Conservation (phyloP, 2,113 vertebrate genomes). For the Parotia lawesii region DNA sequence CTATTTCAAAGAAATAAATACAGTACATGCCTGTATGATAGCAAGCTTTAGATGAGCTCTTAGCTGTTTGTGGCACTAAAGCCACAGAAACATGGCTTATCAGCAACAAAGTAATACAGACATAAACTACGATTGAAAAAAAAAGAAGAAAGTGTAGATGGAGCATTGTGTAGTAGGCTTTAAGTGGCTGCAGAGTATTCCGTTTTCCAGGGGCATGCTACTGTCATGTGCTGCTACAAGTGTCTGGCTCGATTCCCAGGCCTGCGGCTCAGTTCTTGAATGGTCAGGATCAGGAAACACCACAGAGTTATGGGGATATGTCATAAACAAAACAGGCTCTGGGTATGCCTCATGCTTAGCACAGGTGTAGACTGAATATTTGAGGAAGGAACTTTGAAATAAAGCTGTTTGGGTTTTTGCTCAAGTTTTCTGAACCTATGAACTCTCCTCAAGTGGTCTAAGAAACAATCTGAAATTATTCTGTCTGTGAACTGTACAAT, state of each 20-base stretch:
- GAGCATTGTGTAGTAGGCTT: background rate
- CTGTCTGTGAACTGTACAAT: background rate
- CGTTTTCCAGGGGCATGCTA: background rate
- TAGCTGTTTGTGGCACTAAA: background rate
- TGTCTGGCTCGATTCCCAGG: background rate
- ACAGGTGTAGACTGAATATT: background rate
- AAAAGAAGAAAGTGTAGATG: background rate
- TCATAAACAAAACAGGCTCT: background rate
- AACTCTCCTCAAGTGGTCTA: background rate
- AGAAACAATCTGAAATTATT: background rate
- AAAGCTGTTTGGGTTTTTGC: background rate
- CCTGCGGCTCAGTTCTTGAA: background rate
- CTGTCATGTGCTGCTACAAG: background rate
- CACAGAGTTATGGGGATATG: background rate
- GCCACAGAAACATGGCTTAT: background rate
- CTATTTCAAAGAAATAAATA: background rate
- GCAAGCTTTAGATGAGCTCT: background rate
- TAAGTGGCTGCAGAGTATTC: background rate
- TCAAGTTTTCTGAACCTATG: background rate
- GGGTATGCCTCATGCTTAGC: background rate
- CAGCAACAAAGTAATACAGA: background rate
- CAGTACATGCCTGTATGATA: background rate
- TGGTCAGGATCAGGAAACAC: background rate
- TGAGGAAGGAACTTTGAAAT: background rate
- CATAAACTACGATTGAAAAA: background rate